Conservation (phyloP, 1,140 invertebrate species). For the Drosophila oshimai region DNA sequence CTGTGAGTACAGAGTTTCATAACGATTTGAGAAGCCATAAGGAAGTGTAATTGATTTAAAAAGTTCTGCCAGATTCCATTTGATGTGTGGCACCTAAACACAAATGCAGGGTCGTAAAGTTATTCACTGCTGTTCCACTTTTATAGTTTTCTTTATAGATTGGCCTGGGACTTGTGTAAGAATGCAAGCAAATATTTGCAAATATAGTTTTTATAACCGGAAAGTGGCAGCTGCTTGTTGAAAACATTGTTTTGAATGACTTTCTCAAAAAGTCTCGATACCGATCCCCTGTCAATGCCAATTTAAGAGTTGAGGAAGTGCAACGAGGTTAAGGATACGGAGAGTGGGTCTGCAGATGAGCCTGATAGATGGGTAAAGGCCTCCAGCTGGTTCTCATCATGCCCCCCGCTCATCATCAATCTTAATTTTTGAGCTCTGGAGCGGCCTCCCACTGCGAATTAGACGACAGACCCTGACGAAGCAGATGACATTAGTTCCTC, state of each 20-base stretch:
- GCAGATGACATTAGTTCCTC: background rate
- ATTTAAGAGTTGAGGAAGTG: background rate
- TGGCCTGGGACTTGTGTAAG: background rate
- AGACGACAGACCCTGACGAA: constrained; percentile 12
- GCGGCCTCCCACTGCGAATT: background rate
- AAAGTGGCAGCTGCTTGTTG: too few relatives aligned
- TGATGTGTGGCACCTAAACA: background rate
- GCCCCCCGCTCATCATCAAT: constrained; percentile 5
- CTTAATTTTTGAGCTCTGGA: constrained; percentile 14
- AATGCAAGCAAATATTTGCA: background rate
- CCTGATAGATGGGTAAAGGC: background rate
- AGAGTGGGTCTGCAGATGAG: too few relatives aligned
- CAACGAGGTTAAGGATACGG: too few relatives aligned
- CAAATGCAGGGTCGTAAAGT: background rate
- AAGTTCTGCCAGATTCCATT: background rate
- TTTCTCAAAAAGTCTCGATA: background rate
- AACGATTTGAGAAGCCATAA: background rate
- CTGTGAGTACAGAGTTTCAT: background rate
- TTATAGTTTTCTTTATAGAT: background rate
- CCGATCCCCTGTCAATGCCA: background rate
- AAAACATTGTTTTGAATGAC: too few relatives aligned
- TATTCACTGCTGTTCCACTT: background rate
- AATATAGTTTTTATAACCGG: too few relatives aligned
- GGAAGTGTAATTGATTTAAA: background rate
- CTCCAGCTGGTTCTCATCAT: background rate